Evolutionary conservation across 2,888 invertebrate species (phyloP), one percentile per base, ranked within the genome.

Genomic region (Drosophila differens): DNA sequence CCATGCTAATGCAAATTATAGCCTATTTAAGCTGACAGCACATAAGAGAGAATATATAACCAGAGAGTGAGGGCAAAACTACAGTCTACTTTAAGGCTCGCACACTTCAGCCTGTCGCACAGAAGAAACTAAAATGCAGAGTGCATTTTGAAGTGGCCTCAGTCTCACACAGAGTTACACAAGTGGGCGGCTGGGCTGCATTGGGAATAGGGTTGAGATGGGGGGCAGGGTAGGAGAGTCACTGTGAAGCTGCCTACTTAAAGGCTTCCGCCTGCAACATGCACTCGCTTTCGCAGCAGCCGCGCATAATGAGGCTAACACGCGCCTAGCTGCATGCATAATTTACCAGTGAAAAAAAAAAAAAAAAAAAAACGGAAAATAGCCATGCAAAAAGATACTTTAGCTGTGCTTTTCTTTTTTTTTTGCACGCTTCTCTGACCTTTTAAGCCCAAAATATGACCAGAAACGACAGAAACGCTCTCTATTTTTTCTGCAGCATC

Each of bases 271-370:
- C 71, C 75, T 64, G 74, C 52, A 72, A 59, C 66, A 61, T 68
- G 67, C 63, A 72, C 61, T 77, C 62, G 64, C 58, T 68, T 71
- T 79, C 77, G 77, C 76, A 84, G 79, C 87, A 84, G 76, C 74
- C 79, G 83, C 77, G 86, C 86, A 88, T 87, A 88, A 88, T 88
- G 89, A 90, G 90, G 86, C 89, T 82, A 78, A 77, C 85, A 85
- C 79, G 76, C 79, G 83, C 77, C 85, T 73, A 79, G 83, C 83
- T 81, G 89, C 83, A 85, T 88, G 85, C 90, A 88, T 90, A 88
- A 88, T 88, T 90, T 73, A 88, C 70, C 75, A 82, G 80, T 51
- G 25, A 61, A 51, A 37, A 19, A 30, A 14, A 35, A 16, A 53
- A 35, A 16, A 53, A 16, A 28, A 19, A 14, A 16, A 16, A 35